Percentiles rank a stretch among this genome's conserved stretches.
phyloP scores from a whole-genome alignment of 2,797 vertebrate species.

The Tapera naevia region DNA sequence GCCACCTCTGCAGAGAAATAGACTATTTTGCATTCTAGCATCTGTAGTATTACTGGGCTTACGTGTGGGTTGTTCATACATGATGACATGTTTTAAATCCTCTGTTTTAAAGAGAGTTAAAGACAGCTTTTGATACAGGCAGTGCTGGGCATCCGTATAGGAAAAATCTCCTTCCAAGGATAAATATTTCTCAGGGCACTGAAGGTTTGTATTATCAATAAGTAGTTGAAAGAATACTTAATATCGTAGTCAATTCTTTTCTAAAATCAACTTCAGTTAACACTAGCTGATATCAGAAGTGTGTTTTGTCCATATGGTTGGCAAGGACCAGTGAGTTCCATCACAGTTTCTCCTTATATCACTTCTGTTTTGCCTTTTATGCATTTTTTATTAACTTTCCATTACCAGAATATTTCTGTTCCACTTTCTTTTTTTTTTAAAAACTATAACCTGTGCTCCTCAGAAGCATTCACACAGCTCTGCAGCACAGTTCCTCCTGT shows the following conservation, averaged over 20 bases:
- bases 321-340: background rate
- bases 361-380: background rate
- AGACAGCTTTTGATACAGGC: background rate
- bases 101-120: background rate
- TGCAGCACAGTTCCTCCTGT: background rate
- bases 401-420: background rate
- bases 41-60: background rate
- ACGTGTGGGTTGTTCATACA: accelerated
- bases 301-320: background rate
- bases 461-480: background rate
- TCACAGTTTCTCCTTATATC: background rate
- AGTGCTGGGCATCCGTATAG: background rate
- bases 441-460: background rate
- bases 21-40: background rate
- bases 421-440: background rate
- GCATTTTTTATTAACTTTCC: background rate
- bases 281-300: background rate
- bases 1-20: background rate
- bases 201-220: background rate
- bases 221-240: background rate
- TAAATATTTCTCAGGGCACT: background rate
- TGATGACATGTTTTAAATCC: background rate
- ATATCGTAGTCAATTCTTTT: background rate
- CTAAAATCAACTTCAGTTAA: background rate
- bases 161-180: background rate